Percentiles rank a stretch among this genome's conserved stretches.
Conservation (phyloP, 2,797 vertebrate species). For the Gephyroberyx darwinii region DNA sequence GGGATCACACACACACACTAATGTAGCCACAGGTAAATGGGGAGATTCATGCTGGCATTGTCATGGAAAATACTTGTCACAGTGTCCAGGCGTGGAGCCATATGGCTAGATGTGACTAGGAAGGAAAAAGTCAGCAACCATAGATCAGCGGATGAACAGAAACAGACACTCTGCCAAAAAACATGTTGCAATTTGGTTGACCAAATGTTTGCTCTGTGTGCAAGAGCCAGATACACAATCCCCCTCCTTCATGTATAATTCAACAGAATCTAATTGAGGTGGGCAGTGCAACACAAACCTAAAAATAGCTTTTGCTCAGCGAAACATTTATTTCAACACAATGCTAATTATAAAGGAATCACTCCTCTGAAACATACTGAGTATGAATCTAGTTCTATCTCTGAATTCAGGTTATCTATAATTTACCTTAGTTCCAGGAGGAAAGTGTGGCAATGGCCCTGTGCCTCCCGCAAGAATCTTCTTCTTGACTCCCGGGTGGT, state of each 20-base stretch:
- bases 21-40: slow-evolving; percentile 62
- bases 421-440: slow-evolving; percentile 86
- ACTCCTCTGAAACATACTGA: background rate
- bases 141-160: slow-evolving; percentile 55
- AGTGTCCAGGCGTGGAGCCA: slow-evolving; percentile 70
- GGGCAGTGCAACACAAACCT: slow-evolving; percentile 47
- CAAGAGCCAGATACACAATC: slow-evolving; percentile 60
- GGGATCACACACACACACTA: slow-evolving; percentile 10
- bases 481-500: slow-evolving; percentile 87
- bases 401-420: background rate
- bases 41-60: slow-evolving; percentile 71
- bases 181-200: slow-evolving; percentile 67
- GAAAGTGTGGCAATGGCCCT: slow-evolving; percentile 83
- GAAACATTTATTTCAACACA: slow-evolving; percentile 39
- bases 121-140: slow-evolving; percentile 50
- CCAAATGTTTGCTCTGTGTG: slow-evolving; percentile 75
- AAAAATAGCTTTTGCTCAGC: slow-evolving; percentile 48
- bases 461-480: slow-evolving; percentile 87
- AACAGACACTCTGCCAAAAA: background rate
- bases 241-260: slow-evolving; percentile 64
- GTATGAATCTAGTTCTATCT: slow-evolving; percentile 4
- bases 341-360: slow-evolving; percentile 17
- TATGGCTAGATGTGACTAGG: slow-evolving; percentile 70
- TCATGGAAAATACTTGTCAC: slow-evolving; percentile 78
- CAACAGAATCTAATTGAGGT: slow-evolving; percentile 58